Evolutionary conservation across 2,888 invertebrate species (phyloP), one percentile per base, ranked within the genome.

Genomic region (Limenitis camilla): DNA sequence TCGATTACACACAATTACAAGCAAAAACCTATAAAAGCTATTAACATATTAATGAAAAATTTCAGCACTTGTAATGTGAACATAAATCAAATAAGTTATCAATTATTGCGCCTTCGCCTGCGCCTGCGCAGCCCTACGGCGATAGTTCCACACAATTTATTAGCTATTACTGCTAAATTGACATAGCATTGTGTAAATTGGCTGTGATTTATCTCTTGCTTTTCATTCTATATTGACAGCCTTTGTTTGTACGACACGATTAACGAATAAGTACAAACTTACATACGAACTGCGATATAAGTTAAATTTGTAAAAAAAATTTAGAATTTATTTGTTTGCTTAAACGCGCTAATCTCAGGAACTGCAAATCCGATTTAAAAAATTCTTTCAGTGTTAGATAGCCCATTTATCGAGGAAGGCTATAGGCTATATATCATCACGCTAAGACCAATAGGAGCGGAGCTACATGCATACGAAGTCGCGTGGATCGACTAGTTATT

Each of bases 41-140:
- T 43, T 47, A 39, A 46, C 38, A 30, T 45, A 47, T 51, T 47
- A 51, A 47, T 53, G 49, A 49, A 45, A 44, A 51, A 35, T 50
- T 47, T 43, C 41, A 50, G 42, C 35, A 11, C 33, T 42, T 35
- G 28, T 35, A 42, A 27, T 39, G 39, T 33, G 19, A 35, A 39
- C 29, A 53, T 58, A 55, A 50, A 50, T 55, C 55, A 57, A 55
- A 40, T 56, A 54, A 58, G 58, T 66, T 63, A 65, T 61, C 63
- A 52, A 61, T 59, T 60, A 57, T 55, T 31, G 44, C 36, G 54
- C 44, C 48, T 19, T 1, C 19, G 19, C 19, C 19, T 19, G 19
- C 19, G 19, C 19, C 19, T 19, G 19, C 19, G 19, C 19, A 19
- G 19, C 19, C 19, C 19, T 35, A 38, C 39, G 41, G 57, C 52